Conservation (phyloP, 2,888 invertebrate species). For the Clanis bilineata region DNA sequence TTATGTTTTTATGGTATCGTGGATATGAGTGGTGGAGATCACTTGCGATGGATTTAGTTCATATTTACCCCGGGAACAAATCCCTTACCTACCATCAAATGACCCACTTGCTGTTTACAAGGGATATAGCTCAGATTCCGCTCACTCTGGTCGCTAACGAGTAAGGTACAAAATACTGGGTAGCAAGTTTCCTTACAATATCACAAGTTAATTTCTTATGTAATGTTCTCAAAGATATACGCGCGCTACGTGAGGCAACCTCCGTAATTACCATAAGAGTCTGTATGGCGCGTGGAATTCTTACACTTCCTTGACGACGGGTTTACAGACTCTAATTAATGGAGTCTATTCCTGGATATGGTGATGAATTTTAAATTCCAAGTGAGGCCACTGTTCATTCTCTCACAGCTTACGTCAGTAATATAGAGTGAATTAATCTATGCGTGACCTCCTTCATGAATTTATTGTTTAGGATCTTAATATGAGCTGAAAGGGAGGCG, state of each 20-base stretch:
- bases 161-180: no score
- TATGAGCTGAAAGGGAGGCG: not conserved
- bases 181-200: conserved; percentile 4
- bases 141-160: no score
- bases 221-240: not conserved
- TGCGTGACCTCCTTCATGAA: not conserved
- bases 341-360: not conserved
- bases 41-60: no score
- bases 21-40: no score
- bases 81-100: no score
- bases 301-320: not conserved
- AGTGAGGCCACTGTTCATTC: not conserved
- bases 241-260: not conserved
- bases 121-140: no score
- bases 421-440: not conserved
- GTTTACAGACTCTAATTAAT: not conserved
- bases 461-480: conserved; percentile 6
- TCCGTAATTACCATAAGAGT: conserved; percentile 8
- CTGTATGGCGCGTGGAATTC: not conserved
- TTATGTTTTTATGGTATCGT: no score
- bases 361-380: not conserved
- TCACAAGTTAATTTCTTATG: not conserved
- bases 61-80: no score
- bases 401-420: not conserved
- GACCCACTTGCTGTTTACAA: no score